These are phyloP conservation scores for Drosophila austrosaltans DNA, from an alignment of 2,888 invertebrate genomes.

Conservation along the genomic window DNA sequence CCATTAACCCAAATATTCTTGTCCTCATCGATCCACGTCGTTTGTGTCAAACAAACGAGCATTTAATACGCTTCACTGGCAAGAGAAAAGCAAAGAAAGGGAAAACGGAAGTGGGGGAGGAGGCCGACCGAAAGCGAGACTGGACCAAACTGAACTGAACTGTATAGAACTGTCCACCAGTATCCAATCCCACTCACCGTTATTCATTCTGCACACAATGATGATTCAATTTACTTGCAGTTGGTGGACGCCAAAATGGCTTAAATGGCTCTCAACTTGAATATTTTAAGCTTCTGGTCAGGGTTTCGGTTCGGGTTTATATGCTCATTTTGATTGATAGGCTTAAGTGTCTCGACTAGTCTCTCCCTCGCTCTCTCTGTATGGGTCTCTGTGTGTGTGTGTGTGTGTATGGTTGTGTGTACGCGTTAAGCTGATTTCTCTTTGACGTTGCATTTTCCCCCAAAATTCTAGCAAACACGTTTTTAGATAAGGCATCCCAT, in stretches of 20 bases:
- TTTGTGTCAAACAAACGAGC: constrained; percentile 61
- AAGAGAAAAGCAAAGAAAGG: constrained; percentile 13
- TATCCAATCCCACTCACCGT: constrained; percentile 38
- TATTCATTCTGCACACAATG: constrained; percentile 52
- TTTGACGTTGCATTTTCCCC: constrained; percentile 49
- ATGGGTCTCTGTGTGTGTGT: constrained; percentile 14
- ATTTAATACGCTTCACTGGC: constrained; percentile 61
- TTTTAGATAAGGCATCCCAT: constrained; percentile 49
- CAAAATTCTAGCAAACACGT: constrained; percentile 27
- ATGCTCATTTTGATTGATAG: constrained; percentile 70
- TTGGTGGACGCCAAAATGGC: constrained; percentile 47
- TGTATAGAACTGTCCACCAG: constrained; percentile 13
- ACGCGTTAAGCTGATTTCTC: constrained; percentile 57
- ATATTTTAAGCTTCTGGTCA: constrained; percentile 64
- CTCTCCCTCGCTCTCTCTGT: constrained; percentile 18
- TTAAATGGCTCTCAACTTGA: constrained; percentile 63
- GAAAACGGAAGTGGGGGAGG: constrained; percentile 1
- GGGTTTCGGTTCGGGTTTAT: constrained; percentile 50
- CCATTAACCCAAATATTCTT: constrained; percentile 64
- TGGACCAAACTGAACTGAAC: constrained; percentile 22
- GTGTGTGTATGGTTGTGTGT: constrained; percentile 16
- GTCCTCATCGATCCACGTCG: constrained; percentile 54
- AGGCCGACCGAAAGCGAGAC: background rate
- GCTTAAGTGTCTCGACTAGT: constrained; percentile 42
- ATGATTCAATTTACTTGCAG: constrained; percentile 70